Base-by-base conservation (phyloP, 2,797 vertebrate genomes). In the Chrosomus eos region DNA sequence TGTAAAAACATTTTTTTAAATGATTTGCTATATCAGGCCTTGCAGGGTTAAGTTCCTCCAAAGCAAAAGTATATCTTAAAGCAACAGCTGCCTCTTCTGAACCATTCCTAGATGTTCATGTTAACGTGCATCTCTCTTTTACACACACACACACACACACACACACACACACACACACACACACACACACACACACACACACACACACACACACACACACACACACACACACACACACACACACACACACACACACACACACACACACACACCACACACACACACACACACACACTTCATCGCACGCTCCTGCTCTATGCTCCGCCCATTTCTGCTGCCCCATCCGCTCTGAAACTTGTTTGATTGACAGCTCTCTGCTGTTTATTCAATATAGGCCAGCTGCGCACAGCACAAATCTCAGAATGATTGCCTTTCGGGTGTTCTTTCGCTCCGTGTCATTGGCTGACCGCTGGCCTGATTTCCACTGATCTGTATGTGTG, bases 401-500 rank as follows among this genome's bases (percentile, higher is more conserved):
- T 90, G 89, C 55, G 71, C 1, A 28, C 40, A 84, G 70, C 85
- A 73, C 81, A 90, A 92, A 93, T 92, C 91, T 86, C 86, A 33
- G 11, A 80, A 80, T 77, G 80, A 83, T 85, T 79, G 60, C 72
- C 83, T 80, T 74, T 87, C 80, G 75, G 62, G 31, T 77, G 38
- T 78, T 86, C 36, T 33, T 60, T 79, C 38, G 4, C 80, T 23
- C 26, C 31, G 16, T 36, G 18, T 81, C 76, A 86, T 84, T 87
- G 85, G 81, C 73, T 86, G 82, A 53, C 84, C 66, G 48, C 71
- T 92, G 92, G 87, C 90, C 91, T 90, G 88, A 88, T 91, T 93
- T 87, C 86, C 87, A 87, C 70, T 36, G 85, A 89, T 90, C 89
- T 90, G 88, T 90, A 92, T 90, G 91, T 92, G 88, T 38, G 51